Conservation (phyloP, 2,888 invertebrate species). For the Thyatira batis region DNA sequence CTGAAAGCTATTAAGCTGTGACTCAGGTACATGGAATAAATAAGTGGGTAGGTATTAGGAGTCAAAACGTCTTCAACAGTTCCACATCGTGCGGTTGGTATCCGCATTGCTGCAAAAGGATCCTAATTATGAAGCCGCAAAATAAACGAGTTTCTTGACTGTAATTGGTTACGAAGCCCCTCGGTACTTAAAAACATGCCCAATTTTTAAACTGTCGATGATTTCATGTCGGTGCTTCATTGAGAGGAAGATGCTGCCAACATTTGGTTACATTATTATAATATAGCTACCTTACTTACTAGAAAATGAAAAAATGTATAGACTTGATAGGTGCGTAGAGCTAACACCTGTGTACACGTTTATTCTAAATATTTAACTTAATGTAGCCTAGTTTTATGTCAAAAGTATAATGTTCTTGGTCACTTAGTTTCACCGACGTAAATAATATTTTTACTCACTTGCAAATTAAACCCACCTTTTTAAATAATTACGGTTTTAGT, state of each 20-base stretch:
- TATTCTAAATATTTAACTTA: neutral
- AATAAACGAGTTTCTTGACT: constrained; percentile 9
- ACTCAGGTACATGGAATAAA: too few relatives aligned
- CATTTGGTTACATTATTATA: too few relatives aligned
- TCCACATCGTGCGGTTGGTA: neutral
- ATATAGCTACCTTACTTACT: too few relatives aligned
- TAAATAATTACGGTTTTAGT: too few relatives aligned
- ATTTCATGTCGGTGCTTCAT: too few relatives aligned
- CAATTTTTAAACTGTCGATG: neutral
- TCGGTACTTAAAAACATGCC: neutral
- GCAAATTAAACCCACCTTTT: too few relatives aligned
- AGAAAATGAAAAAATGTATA: too few relatives aligned
- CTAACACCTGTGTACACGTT: neutral
- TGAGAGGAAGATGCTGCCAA: too few relatives aligned
- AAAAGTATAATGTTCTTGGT: neutral
- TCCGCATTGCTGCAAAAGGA: neutral
- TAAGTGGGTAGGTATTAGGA: neutral
- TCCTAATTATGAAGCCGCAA: neutral
- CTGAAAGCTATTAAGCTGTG: neutral
- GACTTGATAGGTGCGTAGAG: neutral
- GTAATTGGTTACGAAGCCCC: neutral
- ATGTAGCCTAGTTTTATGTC: neutral
- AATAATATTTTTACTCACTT: too few relatives aligned
- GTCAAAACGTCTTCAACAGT: neutral
- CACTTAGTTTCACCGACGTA: too few relatives aligned